phyloP scores from a whole-genome alignment of 2,113 vertebrate genomes.

The Sclerurus mexicanus region DNA sequence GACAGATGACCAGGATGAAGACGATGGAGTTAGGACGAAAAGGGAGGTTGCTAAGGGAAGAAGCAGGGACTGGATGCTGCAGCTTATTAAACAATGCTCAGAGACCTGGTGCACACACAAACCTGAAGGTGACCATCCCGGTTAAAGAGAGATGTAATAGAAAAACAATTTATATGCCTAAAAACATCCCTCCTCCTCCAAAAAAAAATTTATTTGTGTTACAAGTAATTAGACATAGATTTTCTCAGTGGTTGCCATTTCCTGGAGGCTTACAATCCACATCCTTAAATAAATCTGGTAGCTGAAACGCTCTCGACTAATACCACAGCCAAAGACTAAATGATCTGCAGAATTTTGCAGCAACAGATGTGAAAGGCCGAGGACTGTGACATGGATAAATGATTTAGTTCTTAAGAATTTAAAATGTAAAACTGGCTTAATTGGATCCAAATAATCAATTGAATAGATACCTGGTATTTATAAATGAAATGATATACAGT shows the following conservation, averaged over 20 bases:
- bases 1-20: background rate
- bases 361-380: conserved; percentile 10
- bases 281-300: conserved; percentile 2
- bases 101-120: background rate
- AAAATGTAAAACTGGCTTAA: background rate
- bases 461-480: conserved; percentile 30
- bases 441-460: conserved; percentile 34
- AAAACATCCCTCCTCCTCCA: background rate
- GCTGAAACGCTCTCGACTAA: background rate
- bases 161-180: background rate
- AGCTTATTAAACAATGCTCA: background rate
- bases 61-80: background rate
- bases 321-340: background rate
- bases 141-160: background rate
- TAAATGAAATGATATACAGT: background rate
- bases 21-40: background rate
- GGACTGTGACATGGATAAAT: background rate
- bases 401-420: background rate
- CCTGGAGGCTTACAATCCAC: background rate
- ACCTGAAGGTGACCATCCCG: background rate
- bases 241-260: background rate
- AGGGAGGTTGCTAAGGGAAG: background rate
- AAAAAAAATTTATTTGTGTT: background rate
- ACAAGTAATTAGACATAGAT: background rate
- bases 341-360: background rate